These are phyloP conservation scores for Bhutanitis thaidina DNA, from an alignment of 2,888 invertebrate species.

Conservation along the genomic window DNA sequence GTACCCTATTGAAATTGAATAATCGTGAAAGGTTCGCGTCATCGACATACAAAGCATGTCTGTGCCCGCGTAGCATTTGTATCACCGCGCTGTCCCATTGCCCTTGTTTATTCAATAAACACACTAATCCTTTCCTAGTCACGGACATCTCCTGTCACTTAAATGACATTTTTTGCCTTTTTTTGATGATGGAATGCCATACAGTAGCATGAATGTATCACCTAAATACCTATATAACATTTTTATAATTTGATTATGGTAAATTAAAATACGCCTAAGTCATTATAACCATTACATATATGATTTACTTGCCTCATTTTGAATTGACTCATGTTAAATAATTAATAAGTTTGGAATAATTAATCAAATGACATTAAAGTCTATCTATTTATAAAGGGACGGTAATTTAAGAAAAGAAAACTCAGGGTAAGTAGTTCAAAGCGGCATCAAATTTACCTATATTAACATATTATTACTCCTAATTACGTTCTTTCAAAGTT, in stretches of 20 bases:
- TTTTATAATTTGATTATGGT: no score
- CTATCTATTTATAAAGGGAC: no score
- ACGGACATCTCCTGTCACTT: constrained; percentile 35
- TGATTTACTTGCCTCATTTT: no score
- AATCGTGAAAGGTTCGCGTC: constrained; percentile 36
- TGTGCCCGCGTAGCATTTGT: constrained; percentile 15
- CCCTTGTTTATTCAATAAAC: constrained; percentile 67
- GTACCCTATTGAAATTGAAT: constrained; percentile 8
- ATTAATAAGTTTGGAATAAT: no score
- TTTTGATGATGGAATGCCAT: constrained; percentile 30
- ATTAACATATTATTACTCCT: constrained; percentile 19
- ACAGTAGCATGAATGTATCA: constrained; percentile 23
- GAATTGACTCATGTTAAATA: no score
- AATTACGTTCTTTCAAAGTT: constrained; percentile 11
- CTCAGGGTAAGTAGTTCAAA: neutral
- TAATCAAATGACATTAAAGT: neutral
- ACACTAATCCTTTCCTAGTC: constrained; percentile 35
- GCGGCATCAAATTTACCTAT: constrained; percentile 2
- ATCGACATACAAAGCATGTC: constrained; percentile 48
- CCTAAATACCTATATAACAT: no score
- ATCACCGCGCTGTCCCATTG: constrained; percentile 26
- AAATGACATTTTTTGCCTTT: constrained; percentile 33
- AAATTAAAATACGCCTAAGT: no score
- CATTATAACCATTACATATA: no score
- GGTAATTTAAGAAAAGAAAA: neutral